These are phyloP conservation scores for Glossosoma conforme DNA, from an alignment of 1,140 invertebrate genomes.

Conservation along the genomic window DNA sequence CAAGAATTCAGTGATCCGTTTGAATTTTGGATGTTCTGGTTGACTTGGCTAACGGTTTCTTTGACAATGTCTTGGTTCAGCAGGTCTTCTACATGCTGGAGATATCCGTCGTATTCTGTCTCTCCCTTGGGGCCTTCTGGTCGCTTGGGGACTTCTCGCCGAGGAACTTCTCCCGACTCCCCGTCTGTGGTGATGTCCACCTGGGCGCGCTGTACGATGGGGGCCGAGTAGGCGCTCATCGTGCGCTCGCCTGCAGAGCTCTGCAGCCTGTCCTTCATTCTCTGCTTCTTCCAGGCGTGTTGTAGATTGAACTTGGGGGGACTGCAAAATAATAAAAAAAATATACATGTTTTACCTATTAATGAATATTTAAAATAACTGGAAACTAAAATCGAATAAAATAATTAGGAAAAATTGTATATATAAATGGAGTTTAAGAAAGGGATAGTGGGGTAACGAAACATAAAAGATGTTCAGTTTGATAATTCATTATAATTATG, in stretches of 20 bases:
- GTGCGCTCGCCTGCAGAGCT: constrained; percentile 17
- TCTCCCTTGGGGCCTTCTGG: constrained; percentile 17
- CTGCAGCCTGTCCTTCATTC: constrained; percentile 36
- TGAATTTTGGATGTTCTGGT: neutral
- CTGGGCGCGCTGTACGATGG: constrained; percentile 33
- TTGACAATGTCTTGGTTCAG: neutral
- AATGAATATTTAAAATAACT: no score
- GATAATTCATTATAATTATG: no score
- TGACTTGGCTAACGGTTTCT: constrained; percentile 1
- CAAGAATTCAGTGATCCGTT: neutral
- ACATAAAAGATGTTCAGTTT: no score
- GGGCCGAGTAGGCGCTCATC: constrained; percentile 42
- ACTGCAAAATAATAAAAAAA: no score
- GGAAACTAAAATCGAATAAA: no score
- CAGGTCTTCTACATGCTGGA: constrained; percentile 12
- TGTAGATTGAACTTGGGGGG: constrained; percentile 47
- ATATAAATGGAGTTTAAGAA: no score
- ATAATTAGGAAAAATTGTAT: no score
- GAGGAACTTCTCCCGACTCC: constrained; percentile 25
- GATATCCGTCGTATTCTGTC: constrained; percentile 10
- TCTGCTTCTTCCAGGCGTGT: constrained; percentile 43
- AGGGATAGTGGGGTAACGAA: no score
- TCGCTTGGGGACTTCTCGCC: constrained; percentile 3
- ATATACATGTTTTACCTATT: no score
- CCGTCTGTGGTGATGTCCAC: constrained; percentile 40